Evolutionary conservation across 2,113 vertebrate genomes (phyloP).

Genomic region (Odobenus rosmarus): DNA sequence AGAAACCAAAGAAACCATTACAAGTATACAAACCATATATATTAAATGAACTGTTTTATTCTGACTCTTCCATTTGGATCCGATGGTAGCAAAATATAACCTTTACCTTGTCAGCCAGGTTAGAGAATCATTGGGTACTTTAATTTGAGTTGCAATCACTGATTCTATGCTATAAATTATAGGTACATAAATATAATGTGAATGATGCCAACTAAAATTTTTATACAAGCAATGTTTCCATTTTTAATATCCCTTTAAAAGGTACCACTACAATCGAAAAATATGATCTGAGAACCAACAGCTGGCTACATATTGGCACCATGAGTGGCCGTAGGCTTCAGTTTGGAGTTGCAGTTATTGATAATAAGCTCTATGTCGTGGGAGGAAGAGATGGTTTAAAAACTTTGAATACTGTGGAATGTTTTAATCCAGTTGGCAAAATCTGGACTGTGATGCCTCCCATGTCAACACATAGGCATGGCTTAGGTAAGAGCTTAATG

Average conservation of each 20-base stretch:
- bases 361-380: constrained; percentile 96
- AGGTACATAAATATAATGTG: background rate
- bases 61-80: background rate
- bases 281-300: constrained; percentile 96
- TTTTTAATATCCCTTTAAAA: constrained; percentile 68
- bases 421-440: constrained; percentile 94
- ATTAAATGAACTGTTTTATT: constrained; percentile 1
- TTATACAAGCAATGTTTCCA: background rate
- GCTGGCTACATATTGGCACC: constrained; percentile 93
- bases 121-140: background rate
- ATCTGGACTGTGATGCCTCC: constrained; percentile 97
- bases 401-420: constrained; percentile 97
- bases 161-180: background rate
- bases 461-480: constrained; percentile 98
- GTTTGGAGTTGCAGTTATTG: constrained; percentile 97
- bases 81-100: background rate
- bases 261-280: constrained; percentile 97
- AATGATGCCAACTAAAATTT: background rate
- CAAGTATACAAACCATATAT: background rate
- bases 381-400: constrained; percentile 97
- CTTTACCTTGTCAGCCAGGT: background rate
- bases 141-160: background rate
- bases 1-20: background rate
- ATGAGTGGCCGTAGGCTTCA: constrained; percentile 96
- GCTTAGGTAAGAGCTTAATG: constrained; percentile 89